Percentiles rank a stretch among this genome's conserved stretches.
These are phyloP conservation scores for Collichthys lucidus DNA, from an alignment of 2,113 vertebrate species.

Conservation along the genomic window DNA sequence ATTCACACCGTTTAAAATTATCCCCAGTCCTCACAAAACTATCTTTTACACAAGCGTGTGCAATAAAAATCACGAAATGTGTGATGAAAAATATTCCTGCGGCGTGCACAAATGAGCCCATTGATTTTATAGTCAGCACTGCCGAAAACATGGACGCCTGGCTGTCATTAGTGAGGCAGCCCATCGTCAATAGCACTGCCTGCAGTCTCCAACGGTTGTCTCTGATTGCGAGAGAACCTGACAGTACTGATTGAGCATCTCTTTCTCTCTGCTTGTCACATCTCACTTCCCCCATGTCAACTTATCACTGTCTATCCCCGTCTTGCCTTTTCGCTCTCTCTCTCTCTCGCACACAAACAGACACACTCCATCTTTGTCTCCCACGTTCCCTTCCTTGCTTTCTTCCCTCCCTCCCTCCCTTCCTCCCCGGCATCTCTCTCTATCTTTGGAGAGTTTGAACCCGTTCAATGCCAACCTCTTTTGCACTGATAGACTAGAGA, in stretches of 20 bases:
- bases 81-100: slow-evolving; percentile 47
- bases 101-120: slow-evolving; percentile 56
- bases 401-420: slow-evolving; percentile 9
- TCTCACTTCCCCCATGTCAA: slow-evolving; percentile 74
- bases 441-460: slow-evolving; percentile 51
- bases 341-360: slow-evolving; percentile 32
- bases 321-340: slow-evolving; percentile 35
- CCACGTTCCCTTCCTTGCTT: slow-evolving; percentile 14
- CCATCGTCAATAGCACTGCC: slow-evolving; percentile 52
- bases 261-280: slow-evolving; percentile 74
- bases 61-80: slow-evolving; percentile 37
- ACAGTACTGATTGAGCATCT: slow-evolving; percentile 77
- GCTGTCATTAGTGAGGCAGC: slow-evolving; percentile 69
- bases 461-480: slow-evolving; percentile 51
- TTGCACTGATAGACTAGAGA: slow-evolving; percentile 62
- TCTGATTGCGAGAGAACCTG: slow-evolving; percentile 67
- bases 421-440: neutral
- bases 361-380: slow-evolving; percentile 57
- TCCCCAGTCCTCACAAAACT: neutral
- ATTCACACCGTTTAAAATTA: slow-evolving; percentile 34
- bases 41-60: slow-evolving; percentile 10
- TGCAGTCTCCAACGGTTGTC: slow-evolving; percentile 48
- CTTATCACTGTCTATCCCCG: slow-evolving; percentile 61
- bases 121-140: slow-evolving; percentile 60
- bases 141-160: slow-evolving; percentile 57